Percentiles rank a stretch among this genome's conserved stretches.
Conservation (phyloP, 1,140 invertebrate genomes). For the Pachyrhynchus sulphureomaculatus region DNA sequence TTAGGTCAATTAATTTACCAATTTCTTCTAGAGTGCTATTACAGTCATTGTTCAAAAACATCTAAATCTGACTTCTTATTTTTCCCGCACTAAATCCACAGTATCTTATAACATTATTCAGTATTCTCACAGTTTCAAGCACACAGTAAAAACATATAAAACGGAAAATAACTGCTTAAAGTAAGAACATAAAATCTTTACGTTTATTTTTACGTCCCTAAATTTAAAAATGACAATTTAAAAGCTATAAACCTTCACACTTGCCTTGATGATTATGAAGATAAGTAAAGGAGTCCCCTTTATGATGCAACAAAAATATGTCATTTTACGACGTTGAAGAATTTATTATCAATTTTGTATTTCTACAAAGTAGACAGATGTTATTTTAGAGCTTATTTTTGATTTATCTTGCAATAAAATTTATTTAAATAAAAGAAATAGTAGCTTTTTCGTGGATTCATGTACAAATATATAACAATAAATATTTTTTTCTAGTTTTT, state of each 20-base stretch:
- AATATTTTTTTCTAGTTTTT: too few species aligned
- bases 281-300: background rate
- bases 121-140: background rate
- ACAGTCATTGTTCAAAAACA: too few species aligned
- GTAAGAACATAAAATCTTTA: slow-evolving; percentile 23
- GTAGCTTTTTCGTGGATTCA: too few species aligned
- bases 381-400: background rate
- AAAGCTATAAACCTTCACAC: slow-evolving; percentile 31
- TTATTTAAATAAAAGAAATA: too few species aligned
- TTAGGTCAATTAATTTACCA: too few species aligned
- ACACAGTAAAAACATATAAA: slow-evolving; percentile 9
- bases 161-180: slow-evolving; percentile 22
- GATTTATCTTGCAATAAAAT: too few species aligned
- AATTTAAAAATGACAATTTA: slow-evolving; percentile 35
- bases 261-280: slow-evolving; percentile 11
- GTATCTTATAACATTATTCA: too few species aligned
- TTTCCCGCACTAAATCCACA: too few species aligned
- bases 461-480: too few species aligned
- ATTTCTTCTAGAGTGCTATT: too few species aligned
- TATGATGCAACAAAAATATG: background rate
- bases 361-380: background rate
- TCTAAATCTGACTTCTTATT: too few species aligned
- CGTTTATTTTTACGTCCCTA: slow-evolving; percentile 32
- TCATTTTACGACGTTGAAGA: background rate
- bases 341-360: slow-evolving; percentile 1